These are phyloP conservation scores for Cheilosia urbana DNA, from an alignment of 2,888 invertebrate species.

Conservation along the genomic window DNA sequence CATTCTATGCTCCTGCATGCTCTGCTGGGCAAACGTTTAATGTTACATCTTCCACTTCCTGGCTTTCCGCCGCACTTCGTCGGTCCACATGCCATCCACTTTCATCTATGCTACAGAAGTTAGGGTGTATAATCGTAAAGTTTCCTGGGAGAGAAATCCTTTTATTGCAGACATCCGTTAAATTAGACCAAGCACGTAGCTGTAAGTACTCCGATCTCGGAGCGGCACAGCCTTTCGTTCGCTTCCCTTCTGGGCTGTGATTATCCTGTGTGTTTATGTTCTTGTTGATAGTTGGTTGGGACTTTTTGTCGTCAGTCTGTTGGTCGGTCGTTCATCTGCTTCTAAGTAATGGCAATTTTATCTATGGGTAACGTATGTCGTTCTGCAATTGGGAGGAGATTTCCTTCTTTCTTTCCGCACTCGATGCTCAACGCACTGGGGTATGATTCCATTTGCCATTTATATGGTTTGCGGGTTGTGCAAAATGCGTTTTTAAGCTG, in stretches of 20 bases:
- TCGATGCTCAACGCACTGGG: slow-evolving; percentile 1
- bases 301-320: slow-evolving; percentile 66
- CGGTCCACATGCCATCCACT: slow-evolving; percentile 15
- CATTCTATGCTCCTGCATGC: slow-evolving; percentile 38
- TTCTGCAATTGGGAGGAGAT: slow-evolving; percentile 27
- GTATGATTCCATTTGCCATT: slow-evolving; percentile 41
- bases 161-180: slow-evolving; percentile 65
- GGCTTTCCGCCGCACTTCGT: slow-evolving; percentile 15
- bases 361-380: slow-evolving; percentile 60
- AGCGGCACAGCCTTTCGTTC: not conserved
- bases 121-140: slow-evolving; percentile 62
- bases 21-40: slow-evolving; percentile 64
- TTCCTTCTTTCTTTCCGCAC: slow-evolving; percentile 19
- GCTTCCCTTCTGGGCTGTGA: slow-evolving; percentile 41
- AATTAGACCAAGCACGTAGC: slow-evolving; percentile 64
- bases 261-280: slow-evolving; percentile 67
- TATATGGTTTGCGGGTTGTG: slow-evolving; percentile 8
- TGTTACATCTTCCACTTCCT: slow-evolving; percentile 61
- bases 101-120: slow-evolving; percentile 11
- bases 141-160: slow-evolving; percentile 62
- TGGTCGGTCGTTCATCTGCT: slow-evolving; percentile 58
- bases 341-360: slow-evolving; percentile 63
- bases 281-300: slow-evolving; percentile 67
- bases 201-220: slow-evolving; percentile 49
- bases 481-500: slow-evolving; percentile 44